Conservation (phyloP, 2,797 vertebrate genomes). For the Halcyon chelicuti region DNA sequence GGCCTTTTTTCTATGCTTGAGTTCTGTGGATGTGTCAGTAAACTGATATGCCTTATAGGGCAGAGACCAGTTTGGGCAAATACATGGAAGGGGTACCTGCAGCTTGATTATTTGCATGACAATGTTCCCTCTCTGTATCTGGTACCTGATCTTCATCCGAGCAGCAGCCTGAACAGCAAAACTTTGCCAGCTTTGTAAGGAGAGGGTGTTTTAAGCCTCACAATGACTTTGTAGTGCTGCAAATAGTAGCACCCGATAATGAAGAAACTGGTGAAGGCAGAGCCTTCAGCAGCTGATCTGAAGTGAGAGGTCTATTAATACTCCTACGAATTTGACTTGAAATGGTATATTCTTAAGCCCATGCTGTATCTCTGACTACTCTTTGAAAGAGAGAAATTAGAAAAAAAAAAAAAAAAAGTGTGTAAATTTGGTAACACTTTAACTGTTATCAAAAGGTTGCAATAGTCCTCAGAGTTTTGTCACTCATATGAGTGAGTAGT, state of each 20-base stretch:
- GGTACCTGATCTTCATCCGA: not conserved
- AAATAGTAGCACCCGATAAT: not conserved
- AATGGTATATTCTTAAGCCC: not conserved
- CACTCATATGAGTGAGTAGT: not conserved
- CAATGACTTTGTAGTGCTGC: not conserved
- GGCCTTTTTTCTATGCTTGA: not conserved
- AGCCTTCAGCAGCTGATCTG: not conserved
- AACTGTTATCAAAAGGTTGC: not conserved
- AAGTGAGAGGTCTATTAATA: not conserved
- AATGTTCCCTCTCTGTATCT: not conserved
- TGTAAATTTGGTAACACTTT: rapidly evolving
- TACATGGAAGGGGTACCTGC: rapidly evolving
- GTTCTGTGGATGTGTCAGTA: not conserved
- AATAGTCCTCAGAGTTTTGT: not conserved
- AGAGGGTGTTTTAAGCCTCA: not conserved
- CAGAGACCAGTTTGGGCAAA: not conserved
- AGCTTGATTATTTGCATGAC: not conserved
- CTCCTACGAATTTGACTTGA: not conserved
- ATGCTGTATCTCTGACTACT: not conserved
- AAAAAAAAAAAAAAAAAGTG: not conserved
- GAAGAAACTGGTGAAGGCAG: not conserved
- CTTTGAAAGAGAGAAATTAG: not conserved
- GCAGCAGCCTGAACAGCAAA: not conserved
- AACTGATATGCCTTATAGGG: not conserved
- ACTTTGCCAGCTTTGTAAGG: not conserved